These are phyloP conservation scores for Ciconia stormi DNA, from an alignment of 2,113 vertebrate genomes.

Conservation along the genomic window DNA sequence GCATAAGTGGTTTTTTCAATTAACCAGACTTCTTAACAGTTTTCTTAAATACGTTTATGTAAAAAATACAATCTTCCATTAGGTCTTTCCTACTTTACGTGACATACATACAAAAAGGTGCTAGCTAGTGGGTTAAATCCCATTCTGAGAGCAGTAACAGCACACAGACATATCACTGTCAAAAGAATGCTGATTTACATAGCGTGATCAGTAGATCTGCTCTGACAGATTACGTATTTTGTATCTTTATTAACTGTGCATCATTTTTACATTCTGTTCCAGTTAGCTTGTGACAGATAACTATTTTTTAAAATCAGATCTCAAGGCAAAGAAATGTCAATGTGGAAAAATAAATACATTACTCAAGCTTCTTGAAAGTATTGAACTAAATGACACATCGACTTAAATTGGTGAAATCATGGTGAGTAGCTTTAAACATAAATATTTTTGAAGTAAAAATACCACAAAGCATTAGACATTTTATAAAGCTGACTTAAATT, in stretches of 20 bases:
- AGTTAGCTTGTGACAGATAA: slow-evolving; percentile 42
- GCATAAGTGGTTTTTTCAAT: not conserved
- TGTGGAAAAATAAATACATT: slow-evolving; percentile 16
- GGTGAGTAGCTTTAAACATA: slow-evolving; percentile 9
- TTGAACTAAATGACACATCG: not conserved
- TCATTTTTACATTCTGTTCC: slow-evolving; percentile 34
- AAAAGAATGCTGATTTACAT: not conserved
- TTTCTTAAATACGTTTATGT: not conserved
- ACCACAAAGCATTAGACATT: not conserved
- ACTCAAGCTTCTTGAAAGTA: slow-evolving; percentile 9
- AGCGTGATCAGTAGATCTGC: not conserved
- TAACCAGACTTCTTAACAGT: not conserved
- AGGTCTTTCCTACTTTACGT: not conserved
- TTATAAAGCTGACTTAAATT: not conserved
- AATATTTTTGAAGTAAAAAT: slow-evolving; percentile 34
- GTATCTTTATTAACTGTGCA: slow-evolving; percentile 41
- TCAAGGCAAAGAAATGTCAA: slow-evolving; percentile 36
- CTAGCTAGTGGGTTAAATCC: not conserved
- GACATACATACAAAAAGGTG: rapidly evolving
- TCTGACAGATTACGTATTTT: slow-evolving; percentile 37
- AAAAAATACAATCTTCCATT: not conserved
- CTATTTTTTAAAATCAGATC: slow-evolving; percentile 28
- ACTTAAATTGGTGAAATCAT: slow-evolving; percentile 7
- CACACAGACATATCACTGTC: not conserved
- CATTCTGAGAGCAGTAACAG: not conserved